phyloP scores from a whole-genome alignment of 23 tunicate genomes.

The Ciona savignyi region DNA sequence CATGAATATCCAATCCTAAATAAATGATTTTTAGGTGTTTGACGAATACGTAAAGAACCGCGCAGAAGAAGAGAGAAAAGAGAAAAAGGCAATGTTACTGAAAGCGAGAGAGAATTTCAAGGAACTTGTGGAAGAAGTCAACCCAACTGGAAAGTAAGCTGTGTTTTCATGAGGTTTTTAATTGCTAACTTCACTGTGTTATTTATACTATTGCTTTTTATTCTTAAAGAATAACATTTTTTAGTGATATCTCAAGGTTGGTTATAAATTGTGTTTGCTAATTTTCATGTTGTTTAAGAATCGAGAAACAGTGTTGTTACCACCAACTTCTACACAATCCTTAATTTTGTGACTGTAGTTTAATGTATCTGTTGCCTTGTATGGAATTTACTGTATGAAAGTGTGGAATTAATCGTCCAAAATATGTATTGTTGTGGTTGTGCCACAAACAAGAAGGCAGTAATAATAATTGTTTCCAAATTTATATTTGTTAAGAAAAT shows the following conservation, averaged over 20 bases:
- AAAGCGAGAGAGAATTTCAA: constrained; percentile 86
- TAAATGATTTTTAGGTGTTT: constrained; percentile 70
- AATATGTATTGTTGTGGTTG: background rate
- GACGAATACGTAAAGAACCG: constrained; percentile 70
- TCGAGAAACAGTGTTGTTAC: no score
- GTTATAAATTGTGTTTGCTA: no score
- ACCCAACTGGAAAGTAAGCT: constrained; percentile 36
- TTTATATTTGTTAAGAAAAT: no score
- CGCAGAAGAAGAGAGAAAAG: constrained; percentile 92
- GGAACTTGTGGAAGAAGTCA: constrained; percentile 56
- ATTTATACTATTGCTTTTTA: background rate
- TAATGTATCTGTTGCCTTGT: no score
- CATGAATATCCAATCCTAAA: no score
- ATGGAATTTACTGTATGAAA: background rate
- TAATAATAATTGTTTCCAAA: background rate
- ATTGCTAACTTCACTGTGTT: no score
- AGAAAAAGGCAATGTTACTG: constrained; percentile 73
- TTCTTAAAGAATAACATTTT: background rate
- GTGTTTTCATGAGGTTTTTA: background rate
- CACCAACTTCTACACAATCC: no score
- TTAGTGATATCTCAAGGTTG: no score
- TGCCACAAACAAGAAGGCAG: background rate
- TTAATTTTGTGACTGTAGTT: no score
- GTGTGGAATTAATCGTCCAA: background rate
- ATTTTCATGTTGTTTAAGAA: no score